Evolutionary conservation across 37 sponge, comb jelly and placozoan species (phyloP).

Genomic region (Crambe crambe): DNA sequence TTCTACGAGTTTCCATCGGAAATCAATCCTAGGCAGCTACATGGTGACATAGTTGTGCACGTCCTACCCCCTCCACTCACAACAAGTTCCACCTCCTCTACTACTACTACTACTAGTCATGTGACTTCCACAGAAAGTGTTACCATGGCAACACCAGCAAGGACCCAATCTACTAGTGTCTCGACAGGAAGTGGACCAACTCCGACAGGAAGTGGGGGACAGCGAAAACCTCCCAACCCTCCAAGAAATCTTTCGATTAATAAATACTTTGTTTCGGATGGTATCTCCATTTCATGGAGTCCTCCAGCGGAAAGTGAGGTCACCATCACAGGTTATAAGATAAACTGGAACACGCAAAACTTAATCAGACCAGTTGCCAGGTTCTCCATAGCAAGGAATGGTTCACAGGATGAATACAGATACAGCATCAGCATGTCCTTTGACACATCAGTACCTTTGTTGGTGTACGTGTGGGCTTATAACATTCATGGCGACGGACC

Average conservation of each 20-base stretch:
- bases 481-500: slow-evolving; percentile 7
- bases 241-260: neutral
- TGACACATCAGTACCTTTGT: no score
- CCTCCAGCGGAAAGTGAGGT: neutral
- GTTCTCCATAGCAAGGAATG: neutral
- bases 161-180: neutral
- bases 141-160: neutral
- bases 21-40: neutral
- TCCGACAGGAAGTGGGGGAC: neutral
- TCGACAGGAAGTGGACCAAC: neutral
- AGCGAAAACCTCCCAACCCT: neutral
- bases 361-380: neutral
- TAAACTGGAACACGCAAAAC: slow-evolving; percentile 41
- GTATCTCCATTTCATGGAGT: neutral
- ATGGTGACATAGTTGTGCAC: neutral
- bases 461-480: slow-evolving; percentile 12
- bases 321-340: slow-evolving; percentile 30
- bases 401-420: neutral
- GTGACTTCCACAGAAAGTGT: neutral
- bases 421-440: neutral
- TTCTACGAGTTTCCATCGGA: neutral
- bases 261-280: neutral
- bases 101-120: neutral
- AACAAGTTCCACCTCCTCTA: neutral
- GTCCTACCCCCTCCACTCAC: neutral